phyloP scores from a whole-genome alignment of 2,113 vertebrate species.

The Rissa tridactyla region DNA sequence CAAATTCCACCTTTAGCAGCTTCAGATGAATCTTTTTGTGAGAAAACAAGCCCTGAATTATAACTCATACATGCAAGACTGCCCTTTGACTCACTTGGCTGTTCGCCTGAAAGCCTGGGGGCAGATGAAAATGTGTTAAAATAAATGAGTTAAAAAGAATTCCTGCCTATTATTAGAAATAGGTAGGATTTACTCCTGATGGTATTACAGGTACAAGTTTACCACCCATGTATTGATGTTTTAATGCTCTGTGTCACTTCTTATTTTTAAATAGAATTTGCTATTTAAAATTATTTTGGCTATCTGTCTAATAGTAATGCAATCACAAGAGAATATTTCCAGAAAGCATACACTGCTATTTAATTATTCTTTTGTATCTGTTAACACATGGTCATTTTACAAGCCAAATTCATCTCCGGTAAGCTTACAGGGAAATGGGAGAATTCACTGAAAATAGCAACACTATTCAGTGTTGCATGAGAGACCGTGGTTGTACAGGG shows the following conservation, averaged over 20 bases:
- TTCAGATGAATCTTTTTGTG: not conserved
- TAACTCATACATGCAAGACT: not conserved
- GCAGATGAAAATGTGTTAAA: not conserved
- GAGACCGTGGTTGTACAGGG: not conserved
- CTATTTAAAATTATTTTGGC: not conserved
- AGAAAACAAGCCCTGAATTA: constrained; percentile 3
- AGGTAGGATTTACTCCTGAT: not conserved
- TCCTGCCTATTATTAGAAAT: not conserved
- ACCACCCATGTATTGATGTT: not conserved
- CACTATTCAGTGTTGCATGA: not conserved
- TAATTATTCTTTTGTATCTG: constrained; percentile 24
- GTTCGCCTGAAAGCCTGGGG: not conserved
- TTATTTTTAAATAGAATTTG: not conserved
- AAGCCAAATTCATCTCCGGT: not conserved
- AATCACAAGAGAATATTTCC: not conserved
- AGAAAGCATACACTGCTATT: not conserved
- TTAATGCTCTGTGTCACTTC: not conserved
- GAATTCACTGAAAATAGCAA: constrained; percentile 14
- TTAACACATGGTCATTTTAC: constrained; percentile 5
- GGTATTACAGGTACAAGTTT: not conserved
- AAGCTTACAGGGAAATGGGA: constrained; percentile 9
- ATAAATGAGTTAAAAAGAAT: not conserved
- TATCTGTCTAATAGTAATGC: not conserved
- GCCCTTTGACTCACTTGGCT: not conserved
- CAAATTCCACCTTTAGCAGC: not conserved